Percentiles rank a stretch among this genome's conserved stretches.
Evolutionary conservation across 2,888 invertebrate species (phyloP).

Genomic region (Eupithecia subfuscata): DNA sequence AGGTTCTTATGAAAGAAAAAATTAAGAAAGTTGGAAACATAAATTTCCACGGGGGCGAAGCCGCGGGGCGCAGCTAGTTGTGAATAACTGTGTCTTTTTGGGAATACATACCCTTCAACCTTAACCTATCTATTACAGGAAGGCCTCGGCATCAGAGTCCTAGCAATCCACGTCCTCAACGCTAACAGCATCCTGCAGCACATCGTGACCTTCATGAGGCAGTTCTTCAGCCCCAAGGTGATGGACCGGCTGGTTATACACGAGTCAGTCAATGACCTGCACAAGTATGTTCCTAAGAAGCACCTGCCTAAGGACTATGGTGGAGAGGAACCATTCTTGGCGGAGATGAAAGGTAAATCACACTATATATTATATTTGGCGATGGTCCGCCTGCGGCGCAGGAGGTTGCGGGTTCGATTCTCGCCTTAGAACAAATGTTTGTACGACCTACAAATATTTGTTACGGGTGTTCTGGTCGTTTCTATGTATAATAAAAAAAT

Average conservation of each 20-base stretch:
- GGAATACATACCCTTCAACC: background rate
- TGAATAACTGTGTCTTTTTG: too few species aligned
- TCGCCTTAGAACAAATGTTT: too few species aligned
- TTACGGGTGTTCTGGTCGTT: too few species aligned
- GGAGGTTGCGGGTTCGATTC: too few species aligned
- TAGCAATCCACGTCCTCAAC: conserved; percentile 74
- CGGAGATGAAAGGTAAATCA: conserved; percentile 66
- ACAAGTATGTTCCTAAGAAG: conserved; percentile 53
- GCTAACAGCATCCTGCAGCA: conserved; percentile 63
- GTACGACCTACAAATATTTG: too few species aligned
- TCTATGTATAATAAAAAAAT: too few species aligned
- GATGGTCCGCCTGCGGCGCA: too few species aligned
- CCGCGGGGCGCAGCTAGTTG: too few species aligned
- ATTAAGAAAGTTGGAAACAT: too few species aligned
- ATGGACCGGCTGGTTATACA: conserved; percentile 59
- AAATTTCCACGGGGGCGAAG: too few species aligned
- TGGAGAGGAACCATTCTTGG: conserved; percentile 59
- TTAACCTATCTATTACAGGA: conserved; percentile 66
- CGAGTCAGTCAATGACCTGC: conserved; percentile 60
- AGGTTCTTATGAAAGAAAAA: too few species aligned
- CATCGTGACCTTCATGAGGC: conserved; percentile 62
- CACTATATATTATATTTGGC: too few species aligned
- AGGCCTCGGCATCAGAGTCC: conserved; percentile 70
- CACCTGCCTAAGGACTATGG: conserved; percentile 67
- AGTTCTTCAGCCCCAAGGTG: conserved; percentile 70